Evolutionary conservation across 2,888 invertebrate genomes (phyloP).

Genomic region (Microctonus aethiopoides): DNA sequence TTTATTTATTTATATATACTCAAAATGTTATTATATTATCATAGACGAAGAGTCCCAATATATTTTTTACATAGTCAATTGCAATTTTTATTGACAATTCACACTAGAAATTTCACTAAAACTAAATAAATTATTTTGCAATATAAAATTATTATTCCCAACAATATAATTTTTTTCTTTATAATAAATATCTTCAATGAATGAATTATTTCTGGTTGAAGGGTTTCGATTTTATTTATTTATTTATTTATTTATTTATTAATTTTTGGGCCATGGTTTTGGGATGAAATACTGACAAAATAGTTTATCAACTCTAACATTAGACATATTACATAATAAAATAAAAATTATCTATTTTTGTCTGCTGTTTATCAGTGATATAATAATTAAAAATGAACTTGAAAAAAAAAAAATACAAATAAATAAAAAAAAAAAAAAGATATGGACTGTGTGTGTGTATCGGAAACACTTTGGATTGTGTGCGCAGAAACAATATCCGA

Average conservation of each 20-base stretch:
- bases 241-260: background rate
- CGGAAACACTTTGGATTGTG: conserved; percentile 66
- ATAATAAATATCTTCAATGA: background rate
- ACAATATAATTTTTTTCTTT: too few species aligned
- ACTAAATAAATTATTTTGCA: too few species aligned
- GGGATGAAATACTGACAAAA: conserved; percentile 46
- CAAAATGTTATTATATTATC: background rate
- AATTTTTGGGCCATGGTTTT: conserved; percentile 52
- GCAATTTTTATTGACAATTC: too few species aligned
- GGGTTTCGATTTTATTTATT: conserved; percentile 25
- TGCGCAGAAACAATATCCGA: conserved; percentile 64
- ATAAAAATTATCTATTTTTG: background rate
- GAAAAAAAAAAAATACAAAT: conserved; percentile 25
- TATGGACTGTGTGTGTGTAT: conserved; percentile 56
- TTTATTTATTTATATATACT: background rate
- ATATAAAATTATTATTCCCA: too few species aligned
- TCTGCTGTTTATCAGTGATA: conserved; percentile 18
- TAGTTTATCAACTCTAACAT: conserved; percentile 42
- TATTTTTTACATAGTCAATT: too few species aligned
- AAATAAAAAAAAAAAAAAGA: conserved; percentile 35
- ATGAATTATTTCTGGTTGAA: conserved; percentile 48
- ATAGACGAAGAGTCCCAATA: too few species aligned
- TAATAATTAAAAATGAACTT: conserved; percentile 25
- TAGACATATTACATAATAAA: background rate
- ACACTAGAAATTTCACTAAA: too few species aligned